These are phyloP conservation scores for Diachasmimorpha longicaudata DNA, from an alignment of 1,140 invertebrate genomes.

Conservation along the genomic window DNA sequence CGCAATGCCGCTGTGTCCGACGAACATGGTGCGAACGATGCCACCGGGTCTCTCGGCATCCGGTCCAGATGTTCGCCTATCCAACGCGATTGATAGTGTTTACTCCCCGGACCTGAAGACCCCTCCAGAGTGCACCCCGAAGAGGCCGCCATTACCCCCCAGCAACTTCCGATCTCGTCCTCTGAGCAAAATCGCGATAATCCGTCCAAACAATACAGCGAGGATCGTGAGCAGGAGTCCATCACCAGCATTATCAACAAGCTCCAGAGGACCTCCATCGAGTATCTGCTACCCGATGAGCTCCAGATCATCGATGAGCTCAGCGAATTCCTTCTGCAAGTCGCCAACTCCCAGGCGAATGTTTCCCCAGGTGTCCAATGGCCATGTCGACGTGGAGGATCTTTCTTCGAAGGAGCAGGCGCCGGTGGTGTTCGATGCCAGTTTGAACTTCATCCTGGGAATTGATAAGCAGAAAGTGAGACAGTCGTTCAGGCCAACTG, in stretches of 20 bases:
- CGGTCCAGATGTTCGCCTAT: background rate
- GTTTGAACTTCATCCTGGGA: slow-evolving; percentile 78
- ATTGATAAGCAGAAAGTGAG: slow-evolving; percentile 71
- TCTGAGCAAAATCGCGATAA: slow-evolving; percentile 34
- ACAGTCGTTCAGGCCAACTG: slow-evolving; percentile 72
- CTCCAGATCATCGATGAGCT: background rate
- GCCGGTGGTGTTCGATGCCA: slow-evolving; percentile 80
- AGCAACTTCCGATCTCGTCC: slow-evolving; percentile 31
- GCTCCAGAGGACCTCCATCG: slow-evolving; percentile 12
- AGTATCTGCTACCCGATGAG: slow-evolving; percentile 13
- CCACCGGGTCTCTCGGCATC: background rate
- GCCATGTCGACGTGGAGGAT: slow-evolving; percentile 52
- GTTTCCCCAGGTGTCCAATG: slow-evolving; percentile 67
- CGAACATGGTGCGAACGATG: background rate
- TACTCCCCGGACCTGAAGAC: background rate
- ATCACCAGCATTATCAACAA: slow-evolving; percentile 33
- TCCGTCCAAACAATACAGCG: slow-evolving; percentile 33
- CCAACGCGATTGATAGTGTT: background rate
- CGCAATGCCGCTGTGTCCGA: slow-evolving; percentile 14
- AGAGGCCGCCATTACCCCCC: slow-evolving; percentile 39
- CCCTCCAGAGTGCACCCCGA: background rate
- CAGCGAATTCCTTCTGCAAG: background rate
- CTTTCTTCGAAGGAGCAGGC: slow-evolving; percentile 71
- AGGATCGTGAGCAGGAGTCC: slow-evolving; percentile 36
- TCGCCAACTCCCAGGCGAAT: slow-evolving; percentile 66